Base-by-base conservation (phyloP, 2,888 invertebrate genomes). In the Arrhopalites spinosus region DNA sequence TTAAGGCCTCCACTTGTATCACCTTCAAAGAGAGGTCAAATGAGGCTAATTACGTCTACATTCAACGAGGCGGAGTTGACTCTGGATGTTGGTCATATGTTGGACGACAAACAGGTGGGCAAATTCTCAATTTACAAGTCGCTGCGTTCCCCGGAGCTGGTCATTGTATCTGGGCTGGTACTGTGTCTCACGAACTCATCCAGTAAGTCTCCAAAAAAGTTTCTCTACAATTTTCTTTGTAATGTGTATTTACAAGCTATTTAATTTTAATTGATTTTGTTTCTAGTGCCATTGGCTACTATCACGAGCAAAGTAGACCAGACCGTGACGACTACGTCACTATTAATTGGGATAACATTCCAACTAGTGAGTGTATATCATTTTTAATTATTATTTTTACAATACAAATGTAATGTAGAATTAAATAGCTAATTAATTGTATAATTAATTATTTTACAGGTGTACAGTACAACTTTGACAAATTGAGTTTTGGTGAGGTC, bases 81-180 rank as follows among this genome's bases (percentile, higher is more conserved):
- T 68, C 78, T 13, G 79, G 79, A 20, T 79, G 79, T 45, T 79
- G 79, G 79, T 78, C 76, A 17, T 78, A 77, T 47, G 78, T 78
- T 5, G 78, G 78, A 11, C 74, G 36, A 29, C 47, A 72, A 13
- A 75, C 75, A 13, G 77, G 77, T 25, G 36, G 75, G 25, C 77
- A 77, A 66, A 50, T 74, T 23, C 17, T 77, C 23, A 77, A 77
- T 66, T 43, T 77, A 27, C 74, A 77, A 53, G 17, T 30, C 5
- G 59, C 73, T 0, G 74, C 69, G 20, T 74, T 29, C 30, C 29
- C 25, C 2, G 69, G 69, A 59, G 68, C 69, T 2, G 69, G 61
- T 11, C 72, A 71, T 61, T 72, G 72, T 45, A 73, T 73, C n/a
- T 73, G 73, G 73, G 56, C 72, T 5, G 76, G 73, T n/a, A 76